These are phyloP conservation scores for Pachypanchax playfairii DNA, from an alignment of 2,113 vertebrate genomes.

Conservation along the genomic window DNA sequence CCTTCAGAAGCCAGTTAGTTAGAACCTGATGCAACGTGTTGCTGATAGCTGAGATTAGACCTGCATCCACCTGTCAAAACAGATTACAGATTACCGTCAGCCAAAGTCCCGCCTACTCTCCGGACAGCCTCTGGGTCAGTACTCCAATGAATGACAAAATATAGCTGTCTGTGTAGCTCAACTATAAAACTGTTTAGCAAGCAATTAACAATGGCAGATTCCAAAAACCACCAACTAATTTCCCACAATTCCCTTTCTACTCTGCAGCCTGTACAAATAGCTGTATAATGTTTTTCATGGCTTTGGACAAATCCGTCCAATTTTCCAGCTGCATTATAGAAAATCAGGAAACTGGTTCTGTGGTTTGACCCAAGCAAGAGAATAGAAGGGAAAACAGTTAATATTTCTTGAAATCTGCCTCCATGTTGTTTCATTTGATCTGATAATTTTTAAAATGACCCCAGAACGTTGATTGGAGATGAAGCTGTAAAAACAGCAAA, in stretches of 20 bases:
- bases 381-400: not conserved
- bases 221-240: not conserved
- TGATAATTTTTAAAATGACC: no score
- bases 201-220: not conserved
- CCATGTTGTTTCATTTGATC: no score
- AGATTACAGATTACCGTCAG: conserved; percentile 38
- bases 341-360: not conserved
- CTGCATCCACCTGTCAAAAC: conserved; percentile 69
- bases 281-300: not conserved
- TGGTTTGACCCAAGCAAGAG: not conserved
- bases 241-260: not conserved
- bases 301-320: not conserved
- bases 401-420: no score
- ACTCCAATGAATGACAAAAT: not conserved
- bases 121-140: not conserved
- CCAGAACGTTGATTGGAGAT: no score
- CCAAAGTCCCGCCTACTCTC: conserved; percentile 16
- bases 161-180: not conserved
- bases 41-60: conserved; percentile 50
- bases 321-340: not conserved
- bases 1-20: conserved; percentile 69
- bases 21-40: conserved; percentile 61
- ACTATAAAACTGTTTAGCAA: not conserved
- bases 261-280: not conserved
- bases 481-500: no score